Conservation (phyloP, 2,797 vertebrate genomes). For the Rhinoraja longicauda region DNA sequence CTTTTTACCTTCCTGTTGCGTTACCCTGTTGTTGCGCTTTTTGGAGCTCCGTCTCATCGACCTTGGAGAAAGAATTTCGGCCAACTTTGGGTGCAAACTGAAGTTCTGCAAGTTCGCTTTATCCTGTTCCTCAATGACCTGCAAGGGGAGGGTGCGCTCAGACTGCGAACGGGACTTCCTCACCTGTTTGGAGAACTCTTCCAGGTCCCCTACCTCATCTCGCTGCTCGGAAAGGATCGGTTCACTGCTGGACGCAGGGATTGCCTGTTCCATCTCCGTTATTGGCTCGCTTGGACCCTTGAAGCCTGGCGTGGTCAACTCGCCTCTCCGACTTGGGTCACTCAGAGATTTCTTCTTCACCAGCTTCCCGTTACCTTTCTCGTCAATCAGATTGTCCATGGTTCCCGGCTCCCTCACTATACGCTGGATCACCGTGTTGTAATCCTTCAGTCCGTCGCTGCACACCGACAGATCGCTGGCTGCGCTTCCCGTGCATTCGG, state of each 20-base stretch:
- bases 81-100: constrained; percentile 71
- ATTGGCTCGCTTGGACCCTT: constrained; percentile 70
- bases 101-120: constrained; percentile 53
- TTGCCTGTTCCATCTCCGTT: constrained; percentile 72
- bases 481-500: constrained; percentile 71
- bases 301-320: constrained; percentile 59
- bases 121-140: constrained; percentile 45
- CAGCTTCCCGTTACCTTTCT: constrained; percentile 76
- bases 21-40: constrained; percentile 70
- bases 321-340: constrained; percentile 84
- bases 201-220: constrained; percentile 56
- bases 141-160: constrained; percentile 52
- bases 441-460: constrained; percentile 78
- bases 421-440: constrained; percentile 81
- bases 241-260: constrained; percentile 86
- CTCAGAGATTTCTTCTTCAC: constrained; percentile 96
- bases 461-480: constrained; percentile 84
- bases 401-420: constrained; percentile 83
- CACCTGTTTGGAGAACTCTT: constrained; percentile 45
- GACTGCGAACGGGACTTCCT: constrained; percentile 61
- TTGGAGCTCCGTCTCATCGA: constrained; percentile 70
- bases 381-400: constrained; percentile 78
- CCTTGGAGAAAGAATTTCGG: constrained; percentile 68
- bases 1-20: constrained; percentile 60
- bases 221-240: constrained; percentile 80